Evolutionary conservation across 2,113 vertebrate species (phyloP).

Genomic region (Corynorhinus townsendii): DNA sequence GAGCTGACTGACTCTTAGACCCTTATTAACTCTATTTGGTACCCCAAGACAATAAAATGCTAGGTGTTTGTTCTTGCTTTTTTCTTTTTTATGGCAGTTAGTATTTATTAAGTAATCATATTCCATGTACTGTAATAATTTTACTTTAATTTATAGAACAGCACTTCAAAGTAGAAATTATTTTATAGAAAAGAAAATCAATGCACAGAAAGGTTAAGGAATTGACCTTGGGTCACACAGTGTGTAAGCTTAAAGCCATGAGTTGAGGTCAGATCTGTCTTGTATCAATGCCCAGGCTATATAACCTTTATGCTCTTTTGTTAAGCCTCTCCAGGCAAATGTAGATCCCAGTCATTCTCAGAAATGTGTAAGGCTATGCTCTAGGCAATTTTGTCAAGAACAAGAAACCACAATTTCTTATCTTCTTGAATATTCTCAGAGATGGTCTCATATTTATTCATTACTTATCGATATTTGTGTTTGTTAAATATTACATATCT

Average conservation of each 20-base stretch:
- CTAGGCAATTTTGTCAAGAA: not conserved
- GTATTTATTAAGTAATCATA: not conserved
- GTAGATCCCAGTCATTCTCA: not conserved
- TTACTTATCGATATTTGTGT: not conserved
- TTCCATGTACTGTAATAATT: not conserved
- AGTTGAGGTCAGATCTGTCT: not conserved
- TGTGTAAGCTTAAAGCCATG: not conserved
- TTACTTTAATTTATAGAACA: not conserved
- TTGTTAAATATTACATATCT: not conserved
- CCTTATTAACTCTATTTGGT: not conserved
- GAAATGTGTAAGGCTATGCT: not conserved
- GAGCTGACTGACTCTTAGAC: not conserved
- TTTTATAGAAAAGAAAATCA: constrained; percentile 13
- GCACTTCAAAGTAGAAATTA: not conserved
- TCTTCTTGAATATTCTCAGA: not conserved
- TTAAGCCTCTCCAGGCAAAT: not conserved
- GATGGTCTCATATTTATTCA: not conserved
- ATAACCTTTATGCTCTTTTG: not conserved
- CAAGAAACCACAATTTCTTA: not conserved
- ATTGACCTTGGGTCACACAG: not conserved
- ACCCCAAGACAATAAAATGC: not conserved
- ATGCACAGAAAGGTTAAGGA: not conserved
- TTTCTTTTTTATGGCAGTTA: not conserved
- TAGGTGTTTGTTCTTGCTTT: not conserved
- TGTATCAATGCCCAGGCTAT: not conserved